phyloP scores from a whole-genome alignment of 2,797 vertebrate genomes.

The Gymnothorax javanicus region DNA sequence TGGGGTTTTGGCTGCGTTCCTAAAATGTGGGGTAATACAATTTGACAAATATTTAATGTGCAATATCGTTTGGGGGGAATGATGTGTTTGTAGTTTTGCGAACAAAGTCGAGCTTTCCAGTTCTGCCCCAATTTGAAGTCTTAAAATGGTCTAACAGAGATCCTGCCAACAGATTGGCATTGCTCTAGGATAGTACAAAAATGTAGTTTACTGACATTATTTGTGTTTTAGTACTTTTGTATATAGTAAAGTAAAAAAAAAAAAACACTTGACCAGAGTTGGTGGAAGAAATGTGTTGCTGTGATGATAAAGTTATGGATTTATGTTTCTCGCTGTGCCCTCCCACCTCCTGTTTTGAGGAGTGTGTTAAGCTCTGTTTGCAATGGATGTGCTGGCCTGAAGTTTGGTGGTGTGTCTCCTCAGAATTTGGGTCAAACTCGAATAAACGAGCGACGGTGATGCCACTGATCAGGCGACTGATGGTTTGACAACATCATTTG shows the following conservation, averaged over 20 bases:
- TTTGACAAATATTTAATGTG: not conserved
- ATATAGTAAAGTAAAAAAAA: constrained; percentile 49
- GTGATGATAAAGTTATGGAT: constrained; percentile 26
- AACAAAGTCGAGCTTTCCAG: not conserved
- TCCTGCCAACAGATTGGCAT: not conserved
- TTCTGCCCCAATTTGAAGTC: not conserved
- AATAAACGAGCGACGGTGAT: constrained; percentile 43
- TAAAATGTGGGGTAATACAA: not conserved
- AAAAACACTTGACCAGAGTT: constrained; percentile 33
- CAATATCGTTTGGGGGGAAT: not conserved
- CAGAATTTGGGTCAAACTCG: constrained; percentile 38
- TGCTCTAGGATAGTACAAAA: constrained; percentile 50
- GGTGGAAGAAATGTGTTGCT: constrained; percentile 27
- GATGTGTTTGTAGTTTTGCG: not conserved
- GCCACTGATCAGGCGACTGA: constrained; percentile 49
- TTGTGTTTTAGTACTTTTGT: constrained; percentile 33
- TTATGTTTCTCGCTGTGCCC: constrained; percentile 29
- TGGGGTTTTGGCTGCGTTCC: not conserved
- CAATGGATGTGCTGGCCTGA: constrained; percentile 43
- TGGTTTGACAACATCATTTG: constrained; percentile 41
- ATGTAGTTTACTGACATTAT: constrained; percentile 56
- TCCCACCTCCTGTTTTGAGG: constrained; percentile 50
- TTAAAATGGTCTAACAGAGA: not conserved
- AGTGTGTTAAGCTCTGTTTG: constrained; percentile 45
- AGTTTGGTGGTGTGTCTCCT: constrained; percentile 33